Percentiles rank a stretch among this genome's conserved stretches.
Evolutionary conservation across 2,888 invertebrate species (phyloP).

Genomic region (Didymodactylos carnosus): DNA sequence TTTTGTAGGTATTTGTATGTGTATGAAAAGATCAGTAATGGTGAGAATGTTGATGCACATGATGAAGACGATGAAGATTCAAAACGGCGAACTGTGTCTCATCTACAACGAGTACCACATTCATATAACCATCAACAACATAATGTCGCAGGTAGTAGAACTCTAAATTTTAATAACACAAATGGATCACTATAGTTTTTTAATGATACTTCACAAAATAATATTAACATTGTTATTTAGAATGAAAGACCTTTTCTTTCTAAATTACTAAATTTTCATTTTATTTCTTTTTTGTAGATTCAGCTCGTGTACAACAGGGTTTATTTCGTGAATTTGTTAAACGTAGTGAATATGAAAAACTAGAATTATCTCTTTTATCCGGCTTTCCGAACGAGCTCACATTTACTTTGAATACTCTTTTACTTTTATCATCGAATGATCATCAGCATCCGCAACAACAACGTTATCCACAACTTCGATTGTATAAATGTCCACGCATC

Average conservation of each 20-base stretch:
- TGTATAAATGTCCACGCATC: conserved; percentile 64
- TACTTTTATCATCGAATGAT: conserved; percentile 69
- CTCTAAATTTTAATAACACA: neutral
- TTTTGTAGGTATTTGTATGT: neutral
- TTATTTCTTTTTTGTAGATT: neutral
- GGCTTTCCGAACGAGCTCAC: conserved; percentile 13
- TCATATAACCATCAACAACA: neutral
- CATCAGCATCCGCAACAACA: conserved; percentile 47
- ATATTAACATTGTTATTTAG: too few species aligned
- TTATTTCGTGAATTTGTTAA: neutral
- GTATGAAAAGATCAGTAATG: neutral
- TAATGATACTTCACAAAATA: too few species aligned
- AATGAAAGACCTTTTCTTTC: too few species aligned
- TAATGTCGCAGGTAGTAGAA: neutral
- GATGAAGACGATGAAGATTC: neutral
- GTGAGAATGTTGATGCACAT: neutral
- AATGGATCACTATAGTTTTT: too few species aligned
- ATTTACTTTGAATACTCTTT: conserved; percentile 10
- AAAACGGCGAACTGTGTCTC: neutral
- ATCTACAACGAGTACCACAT: neutral
- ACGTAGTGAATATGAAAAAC: conserved; percentile 8
- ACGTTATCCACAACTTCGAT: too few species aligned
- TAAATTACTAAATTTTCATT: neutral
- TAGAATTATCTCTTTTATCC: conserved; percentile 6
- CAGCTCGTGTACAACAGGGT: neutral